Percentiles rank a stretch among this genome's conserved stretches.
These are phyloP conservation scores for Aphidius gifuensis DNA, from an alignment of 1,140 invertebrate genomes.

Conservation along the genomic window DNA sequence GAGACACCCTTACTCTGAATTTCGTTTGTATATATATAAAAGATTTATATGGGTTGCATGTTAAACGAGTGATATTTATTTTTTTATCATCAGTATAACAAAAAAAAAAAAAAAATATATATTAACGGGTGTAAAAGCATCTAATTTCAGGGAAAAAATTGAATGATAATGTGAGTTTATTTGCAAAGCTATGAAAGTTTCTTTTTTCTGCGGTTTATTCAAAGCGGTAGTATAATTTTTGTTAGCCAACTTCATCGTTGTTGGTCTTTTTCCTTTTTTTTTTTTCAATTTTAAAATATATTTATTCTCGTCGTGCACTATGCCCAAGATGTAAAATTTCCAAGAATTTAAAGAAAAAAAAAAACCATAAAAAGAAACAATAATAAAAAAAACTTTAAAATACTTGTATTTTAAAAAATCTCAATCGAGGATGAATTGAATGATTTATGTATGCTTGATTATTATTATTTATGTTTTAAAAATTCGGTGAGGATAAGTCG, in stretches of 20 bases:
- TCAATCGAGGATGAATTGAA: too few species aligned
- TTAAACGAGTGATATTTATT: not conserved
- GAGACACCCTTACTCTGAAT: too few species aligned
- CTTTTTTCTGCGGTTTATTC: constrained; percentile 13
- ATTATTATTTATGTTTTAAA: too few species aligned
- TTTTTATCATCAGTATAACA: not conserved
- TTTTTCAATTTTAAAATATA: too few species aligned
- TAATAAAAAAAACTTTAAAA: too few species aligned
- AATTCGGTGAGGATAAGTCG: too few species aligned
- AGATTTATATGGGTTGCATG: not conserved
- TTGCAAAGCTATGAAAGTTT: constrained; percentile 14
- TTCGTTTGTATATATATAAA: too few species aligned
- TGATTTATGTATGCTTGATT: too few species aligned
- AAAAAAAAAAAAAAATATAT: not conserved
- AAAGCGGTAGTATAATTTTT: constrained; percentile 5
- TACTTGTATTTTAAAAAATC: too few species aligned
- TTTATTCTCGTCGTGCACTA: constrained; percentile 1
- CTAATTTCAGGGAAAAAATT: not conserved
- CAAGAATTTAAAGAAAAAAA: constrained; percentile 21
- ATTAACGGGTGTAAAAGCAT: constrained; percentile 7
- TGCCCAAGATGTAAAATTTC: constrained; percentile 1
- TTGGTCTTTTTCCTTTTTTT: constrained; percentile 7
- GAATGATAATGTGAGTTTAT: constrained; percentile 1
- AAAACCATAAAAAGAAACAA: constrained; percentile 25
- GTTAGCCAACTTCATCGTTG: not conserved